A percentile compares a stretch with the other conserved stretches of the same genome.
phyloP scores from a whole-genome alignment of 2,888 invertebrate genomes.

The Drosophila stalkeri region DNA sequence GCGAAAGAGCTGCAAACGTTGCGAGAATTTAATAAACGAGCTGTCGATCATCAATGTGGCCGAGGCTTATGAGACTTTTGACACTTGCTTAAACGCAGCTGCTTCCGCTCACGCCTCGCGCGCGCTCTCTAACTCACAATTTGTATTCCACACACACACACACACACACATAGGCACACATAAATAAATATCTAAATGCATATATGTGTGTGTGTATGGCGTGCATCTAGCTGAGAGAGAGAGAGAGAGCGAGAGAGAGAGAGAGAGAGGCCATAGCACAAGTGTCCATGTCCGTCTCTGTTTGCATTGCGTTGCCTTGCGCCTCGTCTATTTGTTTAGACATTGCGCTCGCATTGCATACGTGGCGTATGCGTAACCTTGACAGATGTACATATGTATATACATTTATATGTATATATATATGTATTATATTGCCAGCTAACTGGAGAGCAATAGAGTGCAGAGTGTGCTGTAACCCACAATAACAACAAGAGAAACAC shows the following conservation, averaged over 20 bases:
- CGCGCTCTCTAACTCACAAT: conserved; percentile 38
- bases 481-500: conserved; percentile 42
- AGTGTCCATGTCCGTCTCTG: conserved; percentile 73
- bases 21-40: conserved; percentile 30
- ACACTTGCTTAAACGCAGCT: conserved; percentile 49
- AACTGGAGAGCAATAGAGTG: conserved; percentile 43
- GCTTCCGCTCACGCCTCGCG: conserved; percentile 16
- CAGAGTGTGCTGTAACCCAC: conserved; percentile 40
- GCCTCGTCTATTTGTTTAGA: conserved; percentile 74
- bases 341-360: conserved; percentile 72
- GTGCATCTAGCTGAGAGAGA: conserved; percentile 25
- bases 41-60: conserved; percentile 44
- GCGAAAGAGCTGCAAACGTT: background rate
- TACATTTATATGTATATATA: conserved; percentile 12
- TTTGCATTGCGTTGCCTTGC: conserved; percentile 74
- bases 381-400: conserved; percentile 53
- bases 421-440: conserved; percentile 51
- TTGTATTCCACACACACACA: conserved; percentile 38
- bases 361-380: conserved; percentile 80
- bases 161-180: background rate
- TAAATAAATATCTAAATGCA: conserved; percentile 6
- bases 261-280: conserved; percentile 54
- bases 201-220: background rate
- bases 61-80: conserved; percentile 57
- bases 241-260: conserved; percentile 34